A percentile compares a stretch with the other conserved stretches of the same genome.
Conservation (phyloP, 2,113 vertebrate genomes). For the Chiloscyllium plagiosum region DNA sequence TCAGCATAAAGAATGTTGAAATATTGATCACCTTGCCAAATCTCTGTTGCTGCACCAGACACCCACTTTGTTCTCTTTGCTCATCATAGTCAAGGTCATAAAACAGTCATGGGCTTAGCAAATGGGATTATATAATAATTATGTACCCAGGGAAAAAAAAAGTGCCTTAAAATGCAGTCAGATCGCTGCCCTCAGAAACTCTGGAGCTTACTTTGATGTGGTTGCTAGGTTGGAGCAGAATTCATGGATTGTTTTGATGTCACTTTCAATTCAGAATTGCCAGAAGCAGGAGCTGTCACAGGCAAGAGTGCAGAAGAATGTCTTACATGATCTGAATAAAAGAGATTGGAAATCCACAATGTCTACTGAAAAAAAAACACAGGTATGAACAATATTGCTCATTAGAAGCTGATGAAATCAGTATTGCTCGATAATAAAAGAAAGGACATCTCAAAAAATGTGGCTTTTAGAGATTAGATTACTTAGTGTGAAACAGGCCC, state of each 20-base stretch:
- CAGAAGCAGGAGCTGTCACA: slow-evolving; percentile 27
- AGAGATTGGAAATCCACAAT: background rate
- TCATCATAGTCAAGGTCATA: background rate
- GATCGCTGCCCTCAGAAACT: background rate
- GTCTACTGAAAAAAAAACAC: background rate
- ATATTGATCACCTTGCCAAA: background rate
- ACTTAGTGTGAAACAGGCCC: no score
- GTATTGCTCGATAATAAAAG: background rate
- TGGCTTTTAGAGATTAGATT: background rate
- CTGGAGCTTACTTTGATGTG: slow-evolving; percentile 21
- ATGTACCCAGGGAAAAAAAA: background rate
- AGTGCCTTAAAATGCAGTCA: slow-evolving; percentile 14
- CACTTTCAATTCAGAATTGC: slow-evolving; percentile 34
- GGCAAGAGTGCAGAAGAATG: background rate
- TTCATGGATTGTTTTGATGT: slow-evolving; percentile 29
- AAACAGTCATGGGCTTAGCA: background rate
- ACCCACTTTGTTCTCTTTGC: background rate
- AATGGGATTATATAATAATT: background rate
- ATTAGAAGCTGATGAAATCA: background rate
- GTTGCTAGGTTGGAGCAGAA: slow-evolving; percentile 33
- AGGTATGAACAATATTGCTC: background rate
- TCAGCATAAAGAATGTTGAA: background rate
- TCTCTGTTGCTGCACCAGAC: background rate
- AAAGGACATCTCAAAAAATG: background rate
- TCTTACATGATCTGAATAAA: slow-evolving; percentile 9